These are phyloP conservation scores for Artemia franciscana DNA, from an alignment of 1,140 invertebrate genomes.

Conservation along the genomic window DNA sequence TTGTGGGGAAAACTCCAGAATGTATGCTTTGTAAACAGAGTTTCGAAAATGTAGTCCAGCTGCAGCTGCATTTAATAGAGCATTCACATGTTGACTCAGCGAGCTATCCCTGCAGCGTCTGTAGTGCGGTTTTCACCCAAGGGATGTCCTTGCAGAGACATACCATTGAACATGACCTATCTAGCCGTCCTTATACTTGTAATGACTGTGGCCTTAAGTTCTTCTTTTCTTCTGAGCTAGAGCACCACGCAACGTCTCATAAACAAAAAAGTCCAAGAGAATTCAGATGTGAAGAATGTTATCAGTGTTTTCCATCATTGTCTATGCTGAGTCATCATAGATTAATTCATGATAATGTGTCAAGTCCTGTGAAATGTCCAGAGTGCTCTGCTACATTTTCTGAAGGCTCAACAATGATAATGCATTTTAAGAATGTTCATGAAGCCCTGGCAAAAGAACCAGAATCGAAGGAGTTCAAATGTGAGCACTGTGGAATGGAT, in stretches of 20 bases:
- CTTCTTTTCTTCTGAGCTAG: slow-evolving; percentile 71
- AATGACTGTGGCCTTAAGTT: slow-evolving; percentile 55
- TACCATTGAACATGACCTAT: slow-evolving; percentile 53
- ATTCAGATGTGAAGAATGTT: slow-evolving; percentile 18
- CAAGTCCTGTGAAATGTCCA: not conserved
- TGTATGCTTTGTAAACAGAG: slow-evolving; percentile 46
- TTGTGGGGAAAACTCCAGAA: slow-evolving; percentile 29
- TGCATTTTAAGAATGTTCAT: not conserved
- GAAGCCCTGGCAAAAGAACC: not conserved
- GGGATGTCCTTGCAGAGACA: slow-evolving; percentile 53
- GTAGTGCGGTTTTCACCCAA: slow-evolving; percentile 60
- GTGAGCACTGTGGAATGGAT: slow-evolving; percentile 19
- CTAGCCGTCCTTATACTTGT: slow-evolving; percentile 58
- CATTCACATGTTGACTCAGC: slow-evolving; percentile 64
- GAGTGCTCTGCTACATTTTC: not conserved
- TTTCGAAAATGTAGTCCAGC: slow-evolving; percentile 42
- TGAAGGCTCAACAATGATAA: not conserved
- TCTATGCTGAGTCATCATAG: slow-evolving; percentile 1
- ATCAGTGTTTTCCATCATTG: slow-evolving; percentile 10
- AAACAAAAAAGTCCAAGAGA: not conserved
- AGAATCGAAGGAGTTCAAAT: slow-evolving; percentile 12
- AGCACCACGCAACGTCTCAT: slow-evolving; percentile 49
- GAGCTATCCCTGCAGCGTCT: slow-evolving; percentile 64
- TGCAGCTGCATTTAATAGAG: slow-evolving; percentile 75
- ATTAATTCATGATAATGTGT: slow-evolving; percentile 2